Conservation (phyloP, 2,113 vertebrate species). For the Chauna torquata region DNA sequence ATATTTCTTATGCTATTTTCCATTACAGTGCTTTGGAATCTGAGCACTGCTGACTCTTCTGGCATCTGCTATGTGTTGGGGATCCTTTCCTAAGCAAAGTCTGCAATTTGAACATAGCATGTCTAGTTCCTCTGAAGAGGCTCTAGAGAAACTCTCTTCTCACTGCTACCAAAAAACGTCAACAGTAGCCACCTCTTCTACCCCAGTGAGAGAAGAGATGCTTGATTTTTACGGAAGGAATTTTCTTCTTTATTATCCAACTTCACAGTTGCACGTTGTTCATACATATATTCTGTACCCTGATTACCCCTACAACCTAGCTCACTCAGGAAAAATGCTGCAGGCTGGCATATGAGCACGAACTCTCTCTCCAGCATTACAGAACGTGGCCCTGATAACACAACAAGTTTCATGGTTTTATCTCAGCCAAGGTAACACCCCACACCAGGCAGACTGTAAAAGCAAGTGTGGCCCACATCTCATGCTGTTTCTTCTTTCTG, state of each 20-base stretch:
- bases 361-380: background rate
- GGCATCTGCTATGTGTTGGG: background rate
- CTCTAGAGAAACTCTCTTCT: background rate
- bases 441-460: background rate
- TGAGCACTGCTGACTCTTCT: background rate
- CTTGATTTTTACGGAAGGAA: background rate
- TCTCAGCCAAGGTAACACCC: background rate
- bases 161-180: background rate
- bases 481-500: background rate
- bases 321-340: background rate
- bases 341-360: background rate
- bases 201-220: background rate
- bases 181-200: background rate
- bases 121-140: background rate
- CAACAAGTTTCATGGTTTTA: background rate
- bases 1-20: background rate
- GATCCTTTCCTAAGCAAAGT: background rate
- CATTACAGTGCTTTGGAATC: background rate
- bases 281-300: background rate
- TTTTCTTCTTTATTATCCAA: background rate
- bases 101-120: background rate
- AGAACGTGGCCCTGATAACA: background rate
- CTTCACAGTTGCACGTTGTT: background rate
- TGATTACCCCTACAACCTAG: background rate
- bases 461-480: background rate